Conservation (phyloP, 2,797 vertebrate genomes). For the Bovichtus diacanthus region DNA sequence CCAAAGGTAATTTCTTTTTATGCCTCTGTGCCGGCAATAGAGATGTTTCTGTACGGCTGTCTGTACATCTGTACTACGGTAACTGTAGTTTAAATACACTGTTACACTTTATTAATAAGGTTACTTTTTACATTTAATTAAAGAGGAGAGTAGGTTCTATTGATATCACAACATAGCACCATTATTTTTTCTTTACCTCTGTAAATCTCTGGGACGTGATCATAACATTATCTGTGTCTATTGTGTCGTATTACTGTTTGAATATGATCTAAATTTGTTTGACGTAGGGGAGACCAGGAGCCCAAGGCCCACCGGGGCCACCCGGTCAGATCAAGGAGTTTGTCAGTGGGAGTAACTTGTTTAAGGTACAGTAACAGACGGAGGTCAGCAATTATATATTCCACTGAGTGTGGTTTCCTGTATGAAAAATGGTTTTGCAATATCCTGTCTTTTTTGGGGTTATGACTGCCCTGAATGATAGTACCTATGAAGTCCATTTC, state of each 20-base stretch:
- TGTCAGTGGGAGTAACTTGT: not conserved
- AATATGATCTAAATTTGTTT: slow-evolving; percentile 13
- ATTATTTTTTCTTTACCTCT: not conserved
- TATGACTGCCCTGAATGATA: not conserved
- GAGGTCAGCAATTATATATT: not conserved
- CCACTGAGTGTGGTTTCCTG: not conserved
- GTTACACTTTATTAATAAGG: not conserved
- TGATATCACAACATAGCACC: not conserved
- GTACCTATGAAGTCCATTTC: not conserved
- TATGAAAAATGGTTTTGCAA: not conserved
- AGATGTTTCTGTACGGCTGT: no score
- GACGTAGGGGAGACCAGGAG: slow-evolving; percentile 64
- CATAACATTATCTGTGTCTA: not conserved
- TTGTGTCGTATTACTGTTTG: not conserved
- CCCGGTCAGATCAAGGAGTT: slow-evolving; percentile 64
- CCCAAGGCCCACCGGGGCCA: slow-evolving; percentile 58
- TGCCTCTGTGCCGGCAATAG: no score
- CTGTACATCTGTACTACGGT: no score
- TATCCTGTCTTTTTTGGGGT: not conserved
- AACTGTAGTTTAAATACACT: not conserved
- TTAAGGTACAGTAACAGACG: slow-evolving; percentile 53
- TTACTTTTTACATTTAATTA: not conserved
- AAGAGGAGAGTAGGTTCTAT: not conserved
- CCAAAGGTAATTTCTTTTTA: slow-evolving; percentile 54
- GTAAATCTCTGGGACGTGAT: no score